Conservation (phyloP, 2,888 invertebrate genomes). For the Trichacis sp. region DNA sequence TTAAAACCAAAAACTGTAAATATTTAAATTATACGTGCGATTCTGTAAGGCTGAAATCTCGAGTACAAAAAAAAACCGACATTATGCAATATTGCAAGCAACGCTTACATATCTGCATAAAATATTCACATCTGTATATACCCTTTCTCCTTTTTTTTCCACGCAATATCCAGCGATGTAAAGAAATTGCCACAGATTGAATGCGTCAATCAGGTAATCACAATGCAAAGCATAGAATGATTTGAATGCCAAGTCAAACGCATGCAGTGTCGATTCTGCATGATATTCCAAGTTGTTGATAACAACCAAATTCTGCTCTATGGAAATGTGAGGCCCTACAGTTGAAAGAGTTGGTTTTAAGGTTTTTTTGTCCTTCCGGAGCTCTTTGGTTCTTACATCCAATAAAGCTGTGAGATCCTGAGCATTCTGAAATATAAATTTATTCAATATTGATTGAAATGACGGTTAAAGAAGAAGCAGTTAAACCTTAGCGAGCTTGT, state of each 20-base stretch:
- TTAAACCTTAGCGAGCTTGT: too few relatives aligned
- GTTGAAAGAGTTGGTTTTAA: neutral
- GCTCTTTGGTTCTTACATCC: too few relatives aligned
- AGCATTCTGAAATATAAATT: too few relatives aligned
- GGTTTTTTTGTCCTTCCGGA: too few relatives aligned
- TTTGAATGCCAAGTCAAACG: conserved; percentile 15
- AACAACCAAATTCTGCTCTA: conserved; percentile 11
- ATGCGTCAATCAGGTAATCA: conserved; percentile 7
- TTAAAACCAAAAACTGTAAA: too few relatives aligned
- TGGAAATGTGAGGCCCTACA: neutral
- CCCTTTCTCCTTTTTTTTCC: neutral
- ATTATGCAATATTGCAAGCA: neutral
- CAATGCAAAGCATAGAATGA: conserved; percentile 4
- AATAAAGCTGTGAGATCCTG: too few relatives aligned
- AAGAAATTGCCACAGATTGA: conserved; percentile 9
- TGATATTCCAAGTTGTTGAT: conserved; percentile 8
- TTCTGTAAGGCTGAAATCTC: too few relatives aligned
- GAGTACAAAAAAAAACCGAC: too few relatives aligned
- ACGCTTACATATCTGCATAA: neutral
- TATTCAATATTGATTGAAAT: too few relatives aligned
- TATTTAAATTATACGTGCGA: too few relatives aligned
- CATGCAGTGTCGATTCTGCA: neutral
- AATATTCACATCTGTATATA: neutral
- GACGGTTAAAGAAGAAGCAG: too few relatives aligned
- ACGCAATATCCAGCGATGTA: conserved; percentile 5